Conservation (phyloP, 2,113 vertebrate genomes). For the Setophaga coronata region DNA sequence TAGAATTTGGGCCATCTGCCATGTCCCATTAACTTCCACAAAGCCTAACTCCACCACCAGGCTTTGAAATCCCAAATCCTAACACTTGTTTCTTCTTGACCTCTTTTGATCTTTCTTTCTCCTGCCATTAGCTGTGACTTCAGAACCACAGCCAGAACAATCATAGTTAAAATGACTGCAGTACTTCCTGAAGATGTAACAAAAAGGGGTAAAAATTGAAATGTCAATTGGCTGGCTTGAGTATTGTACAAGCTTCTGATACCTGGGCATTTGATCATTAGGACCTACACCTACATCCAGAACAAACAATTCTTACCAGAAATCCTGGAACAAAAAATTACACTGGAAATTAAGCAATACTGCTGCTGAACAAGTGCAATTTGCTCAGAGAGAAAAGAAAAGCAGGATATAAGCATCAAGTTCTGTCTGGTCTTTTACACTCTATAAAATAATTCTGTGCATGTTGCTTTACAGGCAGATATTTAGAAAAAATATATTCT, state of each 20-base stretch:
- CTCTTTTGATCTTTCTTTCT: not conserved
- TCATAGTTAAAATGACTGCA: not conserved
- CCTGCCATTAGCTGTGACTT: not conserved
- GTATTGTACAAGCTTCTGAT: not conserved
- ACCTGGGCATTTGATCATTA: not conserved
- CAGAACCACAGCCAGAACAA: not conserved
- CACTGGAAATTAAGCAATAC: not conserved
- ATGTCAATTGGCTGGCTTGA: not conserved
- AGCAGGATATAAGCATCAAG: not conserved
- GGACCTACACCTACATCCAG: not conserved
- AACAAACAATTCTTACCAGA: not conserved
- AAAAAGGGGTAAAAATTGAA: not conserved
- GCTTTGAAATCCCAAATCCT: not conserved
- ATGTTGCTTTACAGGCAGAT: not conserved
- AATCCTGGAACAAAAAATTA: not conserved
- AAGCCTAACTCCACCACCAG: not conserved
- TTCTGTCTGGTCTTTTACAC: not conserved
- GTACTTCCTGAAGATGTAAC: not conserved
- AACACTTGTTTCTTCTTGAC: not conserved
- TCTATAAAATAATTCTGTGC: not conserved
- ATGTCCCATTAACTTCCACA: constrained; percentile 1
- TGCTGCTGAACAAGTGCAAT: not conserved
- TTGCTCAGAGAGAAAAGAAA: not conserved
- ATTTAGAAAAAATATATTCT: not conserved
- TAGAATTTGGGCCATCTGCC: not conserved